Base-by-base conservation (phyloP, 2,797 vertebrate species). In the Lepilemur septentrionalis region DNA sequence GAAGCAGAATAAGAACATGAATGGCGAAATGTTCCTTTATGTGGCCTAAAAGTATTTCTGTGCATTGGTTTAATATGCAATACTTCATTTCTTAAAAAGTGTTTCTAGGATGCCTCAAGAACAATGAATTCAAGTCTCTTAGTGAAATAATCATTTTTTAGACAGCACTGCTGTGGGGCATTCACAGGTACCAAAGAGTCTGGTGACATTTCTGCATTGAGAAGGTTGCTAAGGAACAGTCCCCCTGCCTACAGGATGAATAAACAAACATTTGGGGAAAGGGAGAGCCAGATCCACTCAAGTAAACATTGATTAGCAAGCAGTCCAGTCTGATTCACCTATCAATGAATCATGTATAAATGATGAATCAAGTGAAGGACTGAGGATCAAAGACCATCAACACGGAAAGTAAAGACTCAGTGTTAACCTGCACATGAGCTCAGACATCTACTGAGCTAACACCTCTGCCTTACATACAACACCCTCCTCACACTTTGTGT, bases 331-430 rank as follows among this genome's bases (percentile, higher is more conserved):
- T 80, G 72, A 97, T 63, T 95, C 84, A 65, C 91, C 88, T 89
- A 80, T 91, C 93, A 92, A 91, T 89, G 88, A 93, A 72, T 95
- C 95, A 96, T 93, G 92, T 93, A 91, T 96, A 94, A 96, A 94
- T 83, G 95, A 96, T 94, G 80, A 95, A 73, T 96, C 80, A 75
- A 90, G 80, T 67, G n/a, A 93, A 69, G 14, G 46, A 85, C 80
- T 93, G 82, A 91, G 85, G 94, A 95, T 95, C 97, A 97, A 96
- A 97, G 81, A 52, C 57, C 52, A 78, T 88, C 28, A 35, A 41
- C 50, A 59, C 0, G 1, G 67, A 88, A 92, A 93, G 38, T 57
- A 72, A 90, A 97, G 87, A 75, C 67, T 57, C 30, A 3, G 86
- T 61, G 67, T 75, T 92, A 79, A 93, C 65, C 59, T 93, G 52